Evolutionary conservation across 2,888 invertebrate species (phyloP).

Genomic region (Lochmaea crataegi): DNA sequence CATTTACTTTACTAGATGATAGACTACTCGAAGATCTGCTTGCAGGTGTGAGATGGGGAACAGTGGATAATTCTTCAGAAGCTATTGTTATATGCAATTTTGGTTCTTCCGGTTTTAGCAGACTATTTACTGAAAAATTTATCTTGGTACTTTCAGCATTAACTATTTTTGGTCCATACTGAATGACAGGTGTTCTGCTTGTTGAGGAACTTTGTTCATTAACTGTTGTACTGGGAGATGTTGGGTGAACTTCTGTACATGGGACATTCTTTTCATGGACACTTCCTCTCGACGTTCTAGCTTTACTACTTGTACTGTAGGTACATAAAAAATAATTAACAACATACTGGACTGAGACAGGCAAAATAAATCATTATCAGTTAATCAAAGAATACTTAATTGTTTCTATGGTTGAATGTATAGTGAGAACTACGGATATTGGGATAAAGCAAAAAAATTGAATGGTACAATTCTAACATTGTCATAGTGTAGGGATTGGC

Average conservation of each 20-base stretch:
- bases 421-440: too few relatives aligned
- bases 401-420: too few relatives aligned
- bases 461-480: too few relatives aligned
- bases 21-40: constrained; percentile 46
- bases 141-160: constrained; percentile 53
- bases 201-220: constrained; percentile 57
- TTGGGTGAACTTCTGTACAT: constrained; percentile 26
- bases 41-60: constrained; percentile 52
- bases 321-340: neutral
- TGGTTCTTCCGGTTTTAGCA: constrained; percentile 50
- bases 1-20: constrained; percentile 36
- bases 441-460: too few relatives aligned
- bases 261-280: constrained; percentile 9
- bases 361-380: too few relatives aligned
- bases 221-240: constrained; percentile 36
- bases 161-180: constrained; percentile 59
- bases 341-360: neutral
- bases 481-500: too few relatives aligned
- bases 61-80: constrained; percentile 49
- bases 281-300: constrained; percentile 20
- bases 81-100: constrained; percentile 54
- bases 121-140: constrained; percentile 56
- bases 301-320: constrained; percentile 16
- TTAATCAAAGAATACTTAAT: too few relatives aligned
- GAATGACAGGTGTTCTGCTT: constrained; percentile 61